These are phyloP conservation scores for Anser cygnoides DNA, from an alignment of 2,113 vertebrate genomes.

Conservation along the genomic window DNA sequence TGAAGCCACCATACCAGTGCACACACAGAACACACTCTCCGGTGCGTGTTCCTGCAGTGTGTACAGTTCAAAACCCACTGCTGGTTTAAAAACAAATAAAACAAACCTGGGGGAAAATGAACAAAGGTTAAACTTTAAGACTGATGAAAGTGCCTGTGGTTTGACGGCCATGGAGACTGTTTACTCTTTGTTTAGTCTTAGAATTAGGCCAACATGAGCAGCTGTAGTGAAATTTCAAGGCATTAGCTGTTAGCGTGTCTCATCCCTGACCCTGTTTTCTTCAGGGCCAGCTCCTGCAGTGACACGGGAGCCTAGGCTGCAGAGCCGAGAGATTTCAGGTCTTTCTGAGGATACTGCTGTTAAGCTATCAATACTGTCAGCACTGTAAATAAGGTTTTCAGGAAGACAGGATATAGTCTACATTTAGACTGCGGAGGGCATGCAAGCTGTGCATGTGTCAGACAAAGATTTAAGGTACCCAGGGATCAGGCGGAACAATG, in stretches of 20 bases:
- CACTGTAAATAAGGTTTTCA: not conserved
- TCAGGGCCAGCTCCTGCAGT: not conserved
- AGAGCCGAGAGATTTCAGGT: not conserved
- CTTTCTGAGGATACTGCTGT: not conserved
- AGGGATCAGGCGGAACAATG: not conserved
- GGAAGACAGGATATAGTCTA: not conserved
- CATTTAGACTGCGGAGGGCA: not conserved
- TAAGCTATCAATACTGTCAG: not conserved
- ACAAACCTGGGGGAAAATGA: conserved; percentile 2
- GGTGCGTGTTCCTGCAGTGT: not conserved
- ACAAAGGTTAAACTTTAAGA: not conserved
- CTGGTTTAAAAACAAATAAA: conserved; percentile 37
- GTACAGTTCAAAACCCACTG: not conserved
- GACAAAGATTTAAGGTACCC: not conserved
- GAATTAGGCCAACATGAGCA: not conserved
- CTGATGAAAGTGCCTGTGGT: conserved; percentile 18
- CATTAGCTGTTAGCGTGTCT: not conserved
- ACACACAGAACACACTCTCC: not conserved
- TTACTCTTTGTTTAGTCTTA: not conserved
- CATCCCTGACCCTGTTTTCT: not conserved
- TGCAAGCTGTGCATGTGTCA: not conserved
- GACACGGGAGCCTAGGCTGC: not conserved
- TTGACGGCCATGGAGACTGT: not conserved
- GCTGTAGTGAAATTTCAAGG: not conserved
- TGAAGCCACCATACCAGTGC: not conserved